These are phyloP conservation scores for Drosophila nr. perissopoda DNA, from an alignment of 2,888 invertebrate species.

Conservation along the genomic window DNA sequence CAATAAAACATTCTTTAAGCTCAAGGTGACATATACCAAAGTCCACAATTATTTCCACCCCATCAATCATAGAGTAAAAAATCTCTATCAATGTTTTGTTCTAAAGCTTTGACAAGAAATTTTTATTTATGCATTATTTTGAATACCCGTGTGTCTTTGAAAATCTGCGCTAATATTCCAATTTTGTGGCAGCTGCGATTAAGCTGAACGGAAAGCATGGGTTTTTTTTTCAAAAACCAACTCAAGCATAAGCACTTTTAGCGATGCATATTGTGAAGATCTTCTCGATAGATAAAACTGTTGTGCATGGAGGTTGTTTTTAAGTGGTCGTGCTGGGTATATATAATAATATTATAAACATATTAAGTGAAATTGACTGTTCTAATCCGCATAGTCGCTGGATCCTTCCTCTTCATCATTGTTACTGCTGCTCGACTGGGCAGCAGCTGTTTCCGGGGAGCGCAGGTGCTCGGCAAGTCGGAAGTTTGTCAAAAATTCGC, in stretches of 20 bases:
- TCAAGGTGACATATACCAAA: conserved; percentile 40
- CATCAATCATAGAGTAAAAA: conserved; percentile 9
- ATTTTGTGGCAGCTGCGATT: conserved; percentile 54
- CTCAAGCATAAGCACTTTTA: conserved; percentile 28
- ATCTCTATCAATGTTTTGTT: conserved; percentile 28
- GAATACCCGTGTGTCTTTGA: conserved; percentile 26
- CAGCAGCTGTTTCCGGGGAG: conserved; percentile 80
- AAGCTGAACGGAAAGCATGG: conserved; percentile 36
- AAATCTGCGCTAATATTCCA: conserved; percentile 31
- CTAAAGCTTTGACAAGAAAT: conserved; percentile 54
- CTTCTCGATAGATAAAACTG: conserved; percentile 17
- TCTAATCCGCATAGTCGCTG: conserved; percentile 84
- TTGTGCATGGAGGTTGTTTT: conserved; percentile 32
- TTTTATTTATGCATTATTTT: conserved; percentile 55
- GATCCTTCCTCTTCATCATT: conserved; percentile 86
- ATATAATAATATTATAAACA: conserved; percentile 23
- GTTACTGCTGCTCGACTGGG: conserved; percentile 84
- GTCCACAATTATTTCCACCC: background rate
- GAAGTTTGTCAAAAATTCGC: conserved; percentile 89
- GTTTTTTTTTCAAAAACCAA: conserved; percentile 37
- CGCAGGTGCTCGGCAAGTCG: conserved; percentile 86
- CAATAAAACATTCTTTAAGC: conserved; percentile 77
- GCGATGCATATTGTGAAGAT: conserved; percentile 23
- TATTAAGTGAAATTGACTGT: conserved; percentile 35
- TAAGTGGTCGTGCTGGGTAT: conserved; percentile 29